Evolutionary conservation across 2,113 vertebrate genomes (phyloP).

Genomic region (Cottus gobio): DNA sequence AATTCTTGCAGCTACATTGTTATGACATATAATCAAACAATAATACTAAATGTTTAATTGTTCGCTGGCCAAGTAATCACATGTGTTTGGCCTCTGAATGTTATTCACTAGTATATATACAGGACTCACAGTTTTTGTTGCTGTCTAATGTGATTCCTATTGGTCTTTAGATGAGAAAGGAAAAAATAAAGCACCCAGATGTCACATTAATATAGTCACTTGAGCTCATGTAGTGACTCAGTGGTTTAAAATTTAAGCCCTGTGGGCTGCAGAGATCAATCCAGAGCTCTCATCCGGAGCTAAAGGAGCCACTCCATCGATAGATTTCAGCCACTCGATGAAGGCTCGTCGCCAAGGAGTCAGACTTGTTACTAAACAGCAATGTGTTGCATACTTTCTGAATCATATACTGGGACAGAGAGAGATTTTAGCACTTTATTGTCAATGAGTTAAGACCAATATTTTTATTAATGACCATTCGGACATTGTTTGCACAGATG

Average conservation of each 20-base stretch:
- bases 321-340: neutral
- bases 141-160: neutral
- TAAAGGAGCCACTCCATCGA: neutral
- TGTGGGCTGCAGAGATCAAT: neutral
- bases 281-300: neutral
- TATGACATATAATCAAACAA: neutral
- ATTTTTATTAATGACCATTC: conserved; percentile 49
- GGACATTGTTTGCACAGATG: conserved; percentile 51
- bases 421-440: conserved; percentile 25
- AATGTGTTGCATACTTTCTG: neutral
- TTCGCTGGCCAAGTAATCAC: neutral
- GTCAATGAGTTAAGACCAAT: conserved; percentile 28
- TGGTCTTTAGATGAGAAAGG: too few species aligned
- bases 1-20: neutral
- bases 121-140: neutral
- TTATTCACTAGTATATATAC: too few species aligned
- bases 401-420: neutral
- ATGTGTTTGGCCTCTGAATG: neutral
- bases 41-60: neutral
- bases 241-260: neutral
- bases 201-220: too few species aligned
- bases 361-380: neutral
- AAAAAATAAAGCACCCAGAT: neutral
- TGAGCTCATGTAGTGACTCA: neutral
- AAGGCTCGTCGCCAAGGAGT: neutral